Evolutionary conservation across 1,140 invertebrate genomes (phyloP).

Genomic region (Neocloeon triangulifer): DNA sequence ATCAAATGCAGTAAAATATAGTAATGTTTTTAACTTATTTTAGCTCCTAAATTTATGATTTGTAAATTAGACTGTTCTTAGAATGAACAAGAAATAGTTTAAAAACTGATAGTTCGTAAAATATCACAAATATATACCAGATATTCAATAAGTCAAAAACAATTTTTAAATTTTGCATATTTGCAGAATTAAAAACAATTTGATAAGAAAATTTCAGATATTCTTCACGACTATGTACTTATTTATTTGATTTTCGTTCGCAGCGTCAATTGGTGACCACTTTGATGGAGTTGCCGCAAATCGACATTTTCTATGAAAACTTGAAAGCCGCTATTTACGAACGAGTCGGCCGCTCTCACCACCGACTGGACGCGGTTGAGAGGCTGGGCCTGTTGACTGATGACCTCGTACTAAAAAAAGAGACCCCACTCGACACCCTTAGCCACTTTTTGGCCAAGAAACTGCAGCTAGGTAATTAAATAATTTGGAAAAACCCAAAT

Average conservation of each 20-base stretch:
- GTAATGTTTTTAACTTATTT: too few relatives aligned
- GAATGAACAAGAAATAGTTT: neutral
- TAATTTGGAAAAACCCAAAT: too few relatives aligned
- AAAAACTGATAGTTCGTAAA: neutral
- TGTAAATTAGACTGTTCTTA: slow-evolving; percentile 3
- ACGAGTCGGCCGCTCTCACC: slow-evolving; percentile 37
- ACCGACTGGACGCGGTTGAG: slow-evolving; percentile 48
- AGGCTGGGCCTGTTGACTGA: slow-evolving; percentile 73
- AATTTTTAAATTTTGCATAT: too few relatives aligned
- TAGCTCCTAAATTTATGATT: too few relatives aligned
- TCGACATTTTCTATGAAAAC: slow-evolving; percentile 84
- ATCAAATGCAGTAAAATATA: too few relatives aligned
- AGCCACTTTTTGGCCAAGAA: slow-evolving; percentile 73
- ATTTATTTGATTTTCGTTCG: slow-evolving; percentile 9
- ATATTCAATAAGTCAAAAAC: too few relatives aligned
- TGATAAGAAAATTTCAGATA: neutral
- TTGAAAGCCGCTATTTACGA: slow-evolving; percentile 58
- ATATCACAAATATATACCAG: too few relatives aligned
- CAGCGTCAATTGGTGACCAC: slow-evolving; percentile 70
- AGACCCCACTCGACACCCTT: slow-evolving; percentile 79
- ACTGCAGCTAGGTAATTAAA: slow-evolving; percentile 45
- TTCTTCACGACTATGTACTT: neutral
- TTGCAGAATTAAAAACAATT: neutral
- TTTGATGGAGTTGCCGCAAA: slow-evolving; percentile 57
- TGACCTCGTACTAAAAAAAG: slow-evolving; percentile 50